Evolutionary conservation across 2,888 invertebrate species (phyloP), one percentile per base, ranked within the genome.

Genomic region (Apodemia mormo): DNA sequence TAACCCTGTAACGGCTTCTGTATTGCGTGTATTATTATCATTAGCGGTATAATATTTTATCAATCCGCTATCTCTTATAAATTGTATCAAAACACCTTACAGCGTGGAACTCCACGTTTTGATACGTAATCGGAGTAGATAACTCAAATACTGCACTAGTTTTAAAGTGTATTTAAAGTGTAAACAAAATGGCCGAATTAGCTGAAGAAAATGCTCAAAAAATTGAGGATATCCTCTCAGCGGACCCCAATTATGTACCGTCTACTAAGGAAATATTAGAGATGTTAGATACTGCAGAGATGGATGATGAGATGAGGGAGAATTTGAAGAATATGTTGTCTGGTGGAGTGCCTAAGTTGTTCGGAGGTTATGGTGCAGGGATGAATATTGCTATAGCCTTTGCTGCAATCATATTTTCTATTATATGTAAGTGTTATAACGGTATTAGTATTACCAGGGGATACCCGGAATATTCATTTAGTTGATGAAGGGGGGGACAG

Each of bases 301-400:
- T 96, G 2, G 87, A 94, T 67, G 96, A 96, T 6, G 95, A 95
- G 33, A 94, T 95, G 68, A 95, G 94, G 74, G 94, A 94, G n/a
- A 93, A 88, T 68, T 77, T 96, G 30, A 92, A 89, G 70, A 88
- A 88, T 1, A 89, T 94, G 81, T 79, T 96, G 66, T 82, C 90
- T 0, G 94, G 90, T 0, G 87, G 92, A 65, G 85, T 86, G 67
- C 92, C 85, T 0, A 86, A 83, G 77, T 84, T 90, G 1, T 85
- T 92, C 14, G 90, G 87, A 0, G 78, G 81, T 2, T 78, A 81
- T 4, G 82, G 82, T 1, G 77, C 81, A 64, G 85, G 89, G 0
- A 40, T 40, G 40, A 40, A 40, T 40, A 79, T 91, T 58, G 89
- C 84, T 1, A 71, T 92, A 1, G 30, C 83, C 3, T 86, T 92